These are phyloP conservation scores for Lycia hirtaria DNA, from an alignment of 2,888 invertebrate species.

Conservation along the genomic window DNA sequence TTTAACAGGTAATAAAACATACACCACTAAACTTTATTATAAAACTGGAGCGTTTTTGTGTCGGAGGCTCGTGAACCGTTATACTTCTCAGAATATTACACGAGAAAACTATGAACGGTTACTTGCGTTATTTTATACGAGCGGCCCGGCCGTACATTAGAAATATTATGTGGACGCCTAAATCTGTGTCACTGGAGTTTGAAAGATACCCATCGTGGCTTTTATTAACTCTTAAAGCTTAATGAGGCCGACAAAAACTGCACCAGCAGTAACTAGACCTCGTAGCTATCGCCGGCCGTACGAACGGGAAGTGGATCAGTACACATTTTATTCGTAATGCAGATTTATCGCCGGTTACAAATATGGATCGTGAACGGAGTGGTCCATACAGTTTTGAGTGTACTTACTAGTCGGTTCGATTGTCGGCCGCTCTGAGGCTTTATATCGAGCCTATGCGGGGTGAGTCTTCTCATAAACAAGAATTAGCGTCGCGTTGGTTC, in stretches of 20 bases:
- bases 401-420: conserved; percentile 62
- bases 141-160: conserved; percentile 60
- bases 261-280: conserved; percentile 45
- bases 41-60: conserved; percentile 72
- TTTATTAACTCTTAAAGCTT: conserved; percentile 60
- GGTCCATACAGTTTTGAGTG: conserved; percentile 59
- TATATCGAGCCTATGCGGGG: conserved; percentile 65
- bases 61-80: conserved; percentile 65
- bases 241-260: conserved; percentile 57
- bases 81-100: conserved; percentile 69
- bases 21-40: conserved; percentile 60
- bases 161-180: conserved; percentile 67
- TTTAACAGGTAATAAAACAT: conserved; percentile 62
- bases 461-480: conserved; percentile 79
- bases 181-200: conserved; percentile 70
- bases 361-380: conserved; percentile 59
- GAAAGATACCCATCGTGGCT: conserved; percentile 62
- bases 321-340: conserved; percentile 55
- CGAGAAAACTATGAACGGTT: conserved; percentile 69
- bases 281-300: conserved; percentile 42
- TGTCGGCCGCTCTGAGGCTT: conserved; percentile 69
- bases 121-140: conserved; percentile 49
- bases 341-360: conserved; percentile 54
- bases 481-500: conserved; percentile 79
- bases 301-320: conserved; percentile 50